Evolutionary conservation across 2,888 invertebrate species (phyloP).

Genomic region (Phortica magna): DNA sequence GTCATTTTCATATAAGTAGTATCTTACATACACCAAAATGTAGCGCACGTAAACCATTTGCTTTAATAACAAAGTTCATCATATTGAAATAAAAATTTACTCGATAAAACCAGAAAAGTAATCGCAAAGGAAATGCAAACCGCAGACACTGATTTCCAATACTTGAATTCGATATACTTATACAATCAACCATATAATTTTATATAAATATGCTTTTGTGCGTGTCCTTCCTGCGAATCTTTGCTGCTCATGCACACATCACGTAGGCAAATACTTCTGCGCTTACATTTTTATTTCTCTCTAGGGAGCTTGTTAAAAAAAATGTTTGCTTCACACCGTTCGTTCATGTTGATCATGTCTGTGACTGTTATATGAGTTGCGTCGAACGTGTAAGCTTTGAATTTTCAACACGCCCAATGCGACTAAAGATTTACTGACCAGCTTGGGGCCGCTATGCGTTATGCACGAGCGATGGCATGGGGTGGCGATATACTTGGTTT

Average conservation of each 20-base stretch:
- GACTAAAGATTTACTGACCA: slow-evolving; percentile 7
- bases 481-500: slow-evolving; percentile 43
- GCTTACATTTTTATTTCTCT: slow-evolving; percentile 71
- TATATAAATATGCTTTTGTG: neutral
- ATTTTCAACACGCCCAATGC: neutral
- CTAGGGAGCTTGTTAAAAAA: slow-evolving; percentile 73
- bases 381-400: slow-evolving; percentile 20
- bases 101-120: slow-evolving; percentile 23
- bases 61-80: slow-evolving; percentile 35
- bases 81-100: slow-evolving; percentile 42
- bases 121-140: slow-evolving; percentile 31
- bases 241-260: slow-evolving; percentile 50
- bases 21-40: too few relatives aligned
- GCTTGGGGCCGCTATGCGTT: slow-evolving; percentile 3
- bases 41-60: slow-evolving; percentile 12
- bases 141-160: slow-evolving; percentile 32
- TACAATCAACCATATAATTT: neutral
- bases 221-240: slow-evolving; percentile 17
- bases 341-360: slow-evolving; percentile 23
- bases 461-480: slow-evolving; percentile 28
- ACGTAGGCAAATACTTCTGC: slow-evolving; percentile 69
- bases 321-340: slow-evolving; percentile 49
- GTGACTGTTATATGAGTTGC: slow-evolving; percentile 19
- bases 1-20: too few relatives aligned
- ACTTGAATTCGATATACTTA: slow-evolving; percentile 12